Evolutionary conservation across 2,113 vertebrate species (phyloP).

Genomic region (Jacana jacana): DNA sequence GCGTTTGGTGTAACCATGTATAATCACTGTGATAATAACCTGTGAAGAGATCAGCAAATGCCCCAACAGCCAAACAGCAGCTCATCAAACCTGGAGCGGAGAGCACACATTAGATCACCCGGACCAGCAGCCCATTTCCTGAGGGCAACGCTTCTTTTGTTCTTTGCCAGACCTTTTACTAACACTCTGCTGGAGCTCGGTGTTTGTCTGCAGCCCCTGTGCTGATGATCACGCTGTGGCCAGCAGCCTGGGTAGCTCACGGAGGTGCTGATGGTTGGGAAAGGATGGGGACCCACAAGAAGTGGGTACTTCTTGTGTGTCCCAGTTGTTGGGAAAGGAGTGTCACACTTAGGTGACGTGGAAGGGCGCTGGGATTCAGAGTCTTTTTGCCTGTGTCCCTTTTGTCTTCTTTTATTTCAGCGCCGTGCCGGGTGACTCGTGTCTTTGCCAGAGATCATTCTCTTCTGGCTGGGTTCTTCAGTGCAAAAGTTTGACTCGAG

Average conservation of each 20-base stretch:
- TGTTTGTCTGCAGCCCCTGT: neutral
- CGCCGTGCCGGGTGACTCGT: too few relatives aligned
- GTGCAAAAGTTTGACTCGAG: too few relatives aligned
- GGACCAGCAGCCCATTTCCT: neutral
- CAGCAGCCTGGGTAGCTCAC: neutral
- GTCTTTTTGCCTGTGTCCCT: too few relatives aligned
- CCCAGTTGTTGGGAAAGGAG: too few relatives aligned
- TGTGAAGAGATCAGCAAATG: neutral
- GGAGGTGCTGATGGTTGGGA: neutral
- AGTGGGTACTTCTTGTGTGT: too few relatives aligned
- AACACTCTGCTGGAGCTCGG: neutral
- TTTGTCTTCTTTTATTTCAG: too few relatives aligned
- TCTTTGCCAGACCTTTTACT: neutral
- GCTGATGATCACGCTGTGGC: neutral
- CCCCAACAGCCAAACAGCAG: neutral
- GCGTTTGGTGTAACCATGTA: neutral
- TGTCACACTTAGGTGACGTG: too few relatives aligned
- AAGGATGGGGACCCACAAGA: neutral
- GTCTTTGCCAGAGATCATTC: too few relatives aligned
- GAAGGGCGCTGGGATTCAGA: too few relatives aligned
- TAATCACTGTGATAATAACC: neutral
- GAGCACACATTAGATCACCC: neutral
- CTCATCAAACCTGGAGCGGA: neutral
- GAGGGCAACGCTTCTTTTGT: conserved; percentile 26
- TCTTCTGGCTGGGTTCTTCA: too few relatives aligned